Base-by-base conservation (phyloP, 2,113 vertebrate genomes). In the Carassius auratus region DNA sequence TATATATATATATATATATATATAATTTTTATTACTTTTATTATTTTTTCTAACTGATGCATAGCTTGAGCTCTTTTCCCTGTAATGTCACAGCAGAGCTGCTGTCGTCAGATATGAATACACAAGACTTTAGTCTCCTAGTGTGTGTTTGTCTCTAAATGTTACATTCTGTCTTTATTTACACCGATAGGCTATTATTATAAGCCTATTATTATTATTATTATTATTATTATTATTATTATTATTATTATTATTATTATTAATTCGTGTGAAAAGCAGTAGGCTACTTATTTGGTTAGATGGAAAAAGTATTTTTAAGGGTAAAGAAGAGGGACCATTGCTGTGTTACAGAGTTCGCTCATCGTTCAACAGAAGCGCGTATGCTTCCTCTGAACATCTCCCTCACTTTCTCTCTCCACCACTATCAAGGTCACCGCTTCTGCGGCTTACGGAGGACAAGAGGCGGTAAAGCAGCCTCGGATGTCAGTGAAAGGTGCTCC, bases 371-470 rank as follows among this genome's bases (percentile, higher is more conserved):
- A 55, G 17, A 79, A n/a, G 2, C 55, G 50, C 85, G 86, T 91
- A 87, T 84, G 26, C 26, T 26, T 26, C 89, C 90, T 76, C 89
- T 90, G 33, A 71, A 71, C 1, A 91, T 91, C 90, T 76, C 88
- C 66, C 79, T 83, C 83, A 85, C 81, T 80, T 45, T 84, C 86
- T 82, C 81, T 74, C 61, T 86, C 83, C 75, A 73, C 86, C 74
- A 80, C 62, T 85, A 57, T 85, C 81, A 91, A 92, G 91, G 89
- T 93, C 92, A 96, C 93, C 94, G 94, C 94, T 92, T 88, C 89
- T 85, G 50, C 76, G 86, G 89, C 80, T 86, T 23, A 76, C 85
- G 89, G 87, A 92, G 92, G 92, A 91, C 93, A 91, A 61, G 87
- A 84, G 84, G 81, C 81, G 88, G 87, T 36, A 36, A 21, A 90